These are phyloP conservation scores for Schizothorax lantsangensis DNA, from an alignment of 2,797 vertebrate genomes.

Conservation along the genomic window DNA sequence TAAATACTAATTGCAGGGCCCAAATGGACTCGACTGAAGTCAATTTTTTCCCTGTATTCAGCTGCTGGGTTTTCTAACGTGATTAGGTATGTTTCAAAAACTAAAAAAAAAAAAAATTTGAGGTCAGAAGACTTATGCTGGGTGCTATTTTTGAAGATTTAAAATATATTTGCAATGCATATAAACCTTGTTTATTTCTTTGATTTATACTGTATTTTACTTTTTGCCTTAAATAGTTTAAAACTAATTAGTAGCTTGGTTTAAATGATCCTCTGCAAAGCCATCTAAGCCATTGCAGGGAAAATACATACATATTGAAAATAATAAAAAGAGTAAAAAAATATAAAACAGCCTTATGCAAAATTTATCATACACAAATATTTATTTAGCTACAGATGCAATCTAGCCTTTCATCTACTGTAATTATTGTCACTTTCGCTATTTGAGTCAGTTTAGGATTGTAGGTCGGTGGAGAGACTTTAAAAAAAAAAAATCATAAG, in stretches of 20 bases:
- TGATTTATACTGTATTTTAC: not conserved
- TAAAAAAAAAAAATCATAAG: not conserved
- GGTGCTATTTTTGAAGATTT: not conserved
- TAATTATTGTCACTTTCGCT: not conserved
- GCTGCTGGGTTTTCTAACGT: not conserved
- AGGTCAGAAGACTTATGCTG: not conserved
- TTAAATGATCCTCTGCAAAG: not conserved
- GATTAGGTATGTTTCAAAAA: not conserved
- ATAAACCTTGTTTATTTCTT: not conserved
- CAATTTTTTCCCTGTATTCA: not conserved
- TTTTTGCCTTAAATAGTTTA: not conserved
- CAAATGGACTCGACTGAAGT: constrained; percentile 16
- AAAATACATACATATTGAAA: not conserved
- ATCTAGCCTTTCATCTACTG: not conserved
- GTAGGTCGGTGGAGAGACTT: not conserved
- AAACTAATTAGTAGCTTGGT: not conserved
- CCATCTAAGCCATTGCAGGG: not conserved
- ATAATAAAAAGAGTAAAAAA: not conserved
- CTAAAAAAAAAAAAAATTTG: not conserved
- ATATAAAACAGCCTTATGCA: constrained; percentile 37
- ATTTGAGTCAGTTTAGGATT: not conserved
- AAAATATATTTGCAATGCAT: not conserved
- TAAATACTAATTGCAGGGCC: not conserved
- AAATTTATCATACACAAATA: constrained; percentile 51
- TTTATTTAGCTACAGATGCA: constrained; percentile 25